Conservation (phyloP, 2,113 vertebrate species). For the Phalacrocorax brasilianus region DNA sequence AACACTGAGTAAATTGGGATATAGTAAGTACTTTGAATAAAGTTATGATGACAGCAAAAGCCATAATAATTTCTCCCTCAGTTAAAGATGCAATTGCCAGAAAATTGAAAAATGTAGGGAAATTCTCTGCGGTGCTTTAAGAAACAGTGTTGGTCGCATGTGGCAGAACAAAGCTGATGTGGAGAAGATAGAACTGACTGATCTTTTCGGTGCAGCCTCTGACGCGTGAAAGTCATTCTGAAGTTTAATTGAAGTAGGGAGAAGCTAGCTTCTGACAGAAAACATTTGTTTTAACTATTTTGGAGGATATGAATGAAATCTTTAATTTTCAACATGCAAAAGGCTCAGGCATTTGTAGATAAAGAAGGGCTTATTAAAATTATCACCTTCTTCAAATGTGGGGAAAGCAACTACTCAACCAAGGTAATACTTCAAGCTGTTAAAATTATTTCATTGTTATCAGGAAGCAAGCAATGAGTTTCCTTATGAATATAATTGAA, state of each 20-base stretch:
- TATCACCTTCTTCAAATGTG: slow-evolving; percentile 2
- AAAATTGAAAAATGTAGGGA: slow-evolving; percentile 33
- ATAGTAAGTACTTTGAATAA: slow-evolving; percentile 21
- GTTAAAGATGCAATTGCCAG: slow-evolving; percentile 56
- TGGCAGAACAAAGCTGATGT: not conserved
- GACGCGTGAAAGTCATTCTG: slow-evolving; percentile 37
- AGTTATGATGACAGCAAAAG: slow-evolving; percentile 41
- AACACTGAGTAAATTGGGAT: not conserved
- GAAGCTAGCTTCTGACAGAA: slow-evolving; percentile 14
- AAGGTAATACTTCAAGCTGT: slow-evolving; percentile 32
- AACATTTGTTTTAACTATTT: slow-evolving; percentile 40
- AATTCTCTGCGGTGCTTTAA: slow-evolving; percentile 11
- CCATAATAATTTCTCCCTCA: slow-evolving; percentile 33
- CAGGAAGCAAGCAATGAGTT: not conserved
- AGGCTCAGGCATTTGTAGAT: slow-evolving; percentile 11
- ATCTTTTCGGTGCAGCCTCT: not conserved
- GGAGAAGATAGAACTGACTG: not conserved
- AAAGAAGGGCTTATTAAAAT: slow-evolving; percentile 63
- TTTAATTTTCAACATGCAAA: slow-evolving; percentile 33
- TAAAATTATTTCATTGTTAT: slow-evolving; percentile 23
- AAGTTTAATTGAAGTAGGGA: slow-evolving; percentile 54
- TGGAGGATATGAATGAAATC: slow-evolving; percentile 38
- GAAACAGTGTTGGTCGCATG: not conserved
- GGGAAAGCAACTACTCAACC: not conserved
- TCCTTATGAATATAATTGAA: not conserved